These are phyloP conservation scores for Pollenia angustigena DNA, from an alignment of 2,888 invertebrate genomes.

Conservation along the genomic window DNA sequence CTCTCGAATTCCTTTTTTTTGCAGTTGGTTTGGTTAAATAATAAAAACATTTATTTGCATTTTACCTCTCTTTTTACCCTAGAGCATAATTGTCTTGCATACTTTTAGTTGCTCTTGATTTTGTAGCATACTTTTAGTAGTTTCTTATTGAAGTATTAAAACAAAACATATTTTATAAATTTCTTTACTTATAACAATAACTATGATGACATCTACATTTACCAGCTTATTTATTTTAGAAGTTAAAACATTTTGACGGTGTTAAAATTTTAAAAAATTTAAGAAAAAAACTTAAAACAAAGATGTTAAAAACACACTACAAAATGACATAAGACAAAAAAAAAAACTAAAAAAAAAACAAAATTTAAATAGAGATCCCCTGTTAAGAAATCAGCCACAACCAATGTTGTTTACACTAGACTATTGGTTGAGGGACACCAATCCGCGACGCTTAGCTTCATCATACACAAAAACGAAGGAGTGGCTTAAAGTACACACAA, in stretches of 20 bases:
- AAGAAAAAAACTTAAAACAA: slow-evolving; percentile 11
- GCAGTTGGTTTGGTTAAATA: too few relatives aligned
- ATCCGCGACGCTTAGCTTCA: slow-evolving; percentile 80
- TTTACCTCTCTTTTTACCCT: neutral
- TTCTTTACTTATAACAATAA: neutral
- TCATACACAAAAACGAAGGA: slow-evolving; percentile 79
- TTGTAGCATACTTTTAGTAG: slow-evolving; percentile 31
- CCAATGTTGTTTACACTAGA: slow-evolving; percentile 82
- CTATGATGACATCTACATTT: slow-evolving; percentile 7
- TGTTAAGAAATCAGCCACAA: slow-evolving; percentile 60
- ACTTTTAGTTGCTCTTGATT: slow-evolving; percentile 3
- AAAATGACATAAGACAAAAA: slow-evolving; percentile 49
- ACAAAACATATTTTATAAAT: neutral
- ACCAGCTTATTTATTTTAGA: neutral
- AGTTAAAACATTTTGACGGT: slow-evolving; percentile 38
- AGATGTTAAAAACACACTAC: slow-evolving; percentile 62
- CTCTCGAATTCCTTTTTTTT: too few relatives aligned
- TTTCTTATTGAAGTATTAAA: neutral
- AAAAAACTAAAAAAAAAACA: neutral
- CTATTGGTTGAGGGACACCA: slow-evolving; percentile 84
- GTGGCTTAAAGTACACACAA: slow-evolving; percentile 84
- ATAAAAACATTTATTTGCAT: too few relatives aligned
- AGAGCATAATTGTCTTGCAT: neutral
- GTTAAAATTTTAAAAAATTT: slow-evolving; percentile 40
- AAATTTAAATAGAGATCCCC: slow-evolving; percentile 56